Conservation (phyloP, 2,888 invertebrate genomes). For the Zootermopsis nevadensis region DNA sequence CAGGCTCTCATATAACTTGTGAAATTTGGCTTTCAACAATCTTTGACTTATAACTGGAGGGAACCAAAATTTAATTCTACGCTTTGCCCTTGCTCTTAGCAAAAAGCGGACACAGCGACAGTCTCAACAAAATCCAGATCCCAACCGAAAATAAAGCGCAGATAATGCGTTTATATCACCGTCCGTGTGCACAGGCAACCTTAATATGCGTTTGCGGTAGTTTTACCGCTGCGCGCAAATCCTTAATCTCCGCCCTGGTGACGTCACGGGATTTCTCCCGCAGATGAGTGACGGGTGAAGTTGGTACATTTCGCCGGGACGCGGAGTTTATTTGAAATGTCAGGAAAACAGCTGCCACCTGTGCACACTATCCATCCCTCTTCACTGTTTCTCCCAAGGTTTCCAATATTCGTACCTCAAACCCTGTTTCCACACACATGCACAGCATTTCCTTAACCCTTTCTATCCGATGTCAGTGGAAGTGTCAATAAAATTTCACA, state of each 20-base stretch:
- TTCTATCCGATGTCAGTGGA: not conserved
- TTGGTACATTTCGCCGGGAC: not conserved
- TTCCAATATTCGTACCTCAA: not conserved
- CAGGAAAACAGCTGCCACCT: not conserved
- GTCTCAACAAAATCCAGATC: no score
- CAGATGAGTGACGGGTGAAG: not conserved
- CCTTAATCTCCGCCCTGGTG: not conserved
- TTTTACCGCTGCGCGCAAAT: not conserved
- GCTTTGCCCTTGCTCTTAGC: no score
- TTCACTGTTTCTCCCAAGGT: not conserved
- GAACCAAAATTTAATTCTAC: no score
- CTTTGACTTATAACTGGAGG: no score
- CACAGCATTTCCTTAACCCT: not conserved
- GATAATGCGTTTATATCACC: no score
- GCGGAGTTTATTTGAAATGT: conserved; percentile 7
- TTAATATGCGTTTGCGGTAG: no score
- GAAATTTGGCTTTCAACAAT: no score
- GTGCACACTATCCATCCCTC: not conserved
- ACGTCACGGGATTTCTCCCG: not conserved
- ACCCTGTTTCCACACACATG: not conserved
- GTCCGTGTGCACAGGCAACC: no score
- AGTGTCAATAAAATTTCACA: conserved; percentile 6
- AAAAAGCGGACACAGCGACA: no score
- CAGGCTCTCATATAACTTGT: no score
- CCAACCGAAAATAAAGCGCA: no score